Conservation (phyloP, 1,140 invertebrate species). For the Papilio glaucus region DNA sequence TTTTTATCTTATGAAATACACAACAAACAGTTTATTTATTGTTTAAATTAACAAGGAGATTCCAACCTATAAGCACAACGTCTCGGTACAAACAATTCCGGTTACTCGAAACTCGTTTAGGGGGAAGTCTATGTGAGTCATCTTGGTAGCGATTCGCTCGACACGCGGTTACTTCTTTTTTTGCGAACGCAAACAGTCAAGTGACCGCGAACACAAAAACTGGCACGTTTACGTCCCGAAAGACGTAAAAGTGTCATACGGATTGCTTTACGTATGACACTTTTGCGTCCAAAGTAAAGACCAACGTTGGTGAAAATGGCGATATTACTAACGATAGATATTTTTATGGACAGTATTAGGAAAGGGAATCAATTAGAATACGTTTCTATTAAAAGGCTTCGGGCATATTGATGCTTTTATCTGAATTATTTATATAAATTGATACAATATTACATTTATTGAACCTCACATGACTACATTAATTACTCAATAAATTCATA, state of each 20-base stretch:
- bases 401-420: too few relatives aligned
- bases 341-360: not conserved
- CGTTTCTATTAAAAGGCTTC: too few relatives aligned
- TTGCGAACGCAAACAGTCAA: not conserved
- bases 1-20: too few relatives aligned
- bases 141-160: not conserved
- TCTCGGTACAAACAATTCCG: conserved; percentile 11
- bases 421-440: too few relatives aligned
- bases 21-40: not conserved
- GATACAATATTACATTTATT: too few relatives aligned
- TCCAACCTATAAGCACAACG: not conserved
- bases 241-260: conserved; percentile 18
- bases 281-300: conserved; percentile 4
- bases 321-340: not conserved
- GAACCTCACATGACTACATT: too few relatives aligned
- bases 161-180: conserved; percentile 4
- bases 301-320: not conserved
- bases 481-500: too few relatives aligned
- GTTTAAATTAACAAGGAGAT: not conserved
- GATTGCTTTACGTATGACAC: too few relatives aligned
- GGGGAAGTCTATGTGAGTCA: conserved; percentile 26
- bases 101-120: conserved; percentile 22
- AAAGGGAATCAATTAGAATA: not conserved
- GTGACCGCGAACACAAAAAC: not conserved
- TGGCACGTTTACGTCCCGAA: conserved; percentile 16